Evolutionary conservation across 1,140 invertebrate species (phyloP), one percentile per base, ranked within the genome.

Genomic region (Eurosta solidaginis): DNA sequence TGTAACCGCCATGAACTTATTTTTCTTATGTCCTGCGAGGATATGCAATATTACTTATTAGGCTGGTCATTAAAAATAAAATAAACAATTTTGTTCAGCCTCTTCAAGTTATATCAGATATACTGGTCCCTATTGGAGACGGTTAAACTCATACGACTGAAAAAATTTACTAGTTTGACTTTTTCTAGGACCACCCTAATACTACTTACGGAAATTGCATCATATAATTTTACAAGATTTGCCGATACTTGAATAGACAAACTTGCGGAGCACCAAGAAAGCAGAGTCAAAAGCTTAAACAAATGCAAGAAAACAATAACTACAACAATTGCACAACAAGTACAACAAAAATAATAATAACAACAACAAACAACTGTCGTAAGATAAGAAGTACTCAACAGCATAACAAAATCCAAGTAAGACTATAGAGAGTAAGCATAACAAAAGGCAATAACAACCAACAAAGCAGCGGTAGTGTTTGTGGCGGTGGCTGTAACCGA

Each of bases 351-450:
- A 10, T 17, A 68, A 68, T 17, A 68, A 40, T 1, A 40, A 40
- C 14, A 68, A 22, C 59, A 40, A 40, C 59, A 68, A 68, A 29
- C 52, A 59, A 59, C 52, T 59, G 52, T 0, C 59, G 40, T 40
- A 36, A 68, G 59, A 68, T 68, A 68, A 68, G 59, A 40, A 63
- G 59, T n/a, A 68, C 59, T 68, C 33, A 40, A 68, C 59, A 68
- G n/a, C n/a, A 68, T 20, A 36, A 17, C 59, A 68, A 68, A 54
- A 36, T 0, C 36, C 29, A 68, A 22, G 59, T 40, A 68, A 40
- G n/a, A n/a, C n/a, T n/a, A n/a, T n/a, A n/a, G n/a, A n/a, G n/a
- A n/a, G n/a, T n/a, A n/a, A n/a, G n/a, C n/a, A n/a, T n/a, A n/a
- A n/a, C n/a, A n/a, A n/a, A n/a, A n/a, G n/a, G n/a, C n/a, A 68